Percentiles rank a stretch among this genome's conserved stretches.
Conservation (phyloP, 2,888 invertebrate genomes). For the Xestia c-nigrum region DNA sequence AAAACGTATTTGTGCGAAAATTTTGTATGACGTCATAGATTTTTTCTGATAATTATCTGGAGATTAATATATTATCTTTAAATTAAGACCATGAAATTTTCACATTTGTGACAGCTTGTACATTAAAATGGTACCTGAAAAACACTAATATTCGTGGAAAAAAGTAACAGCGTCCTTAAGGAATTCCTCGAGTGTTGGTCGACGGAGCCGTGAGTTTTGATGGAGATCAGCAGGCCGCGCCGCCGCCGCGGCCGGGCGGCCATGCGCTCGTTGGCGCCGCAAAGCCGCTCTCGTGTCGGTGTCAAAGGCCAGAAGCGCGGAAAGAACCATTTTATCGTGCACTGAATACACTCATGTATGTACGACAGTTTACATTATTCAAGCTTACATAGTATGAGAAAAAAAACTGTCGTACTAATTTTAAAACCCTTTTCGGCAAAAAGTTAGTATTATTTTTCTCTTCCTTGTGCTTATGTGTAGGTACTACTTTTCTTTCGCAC, state of each 20-base stretch:
- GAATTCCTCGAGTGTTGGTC: conserved; percentile 68
- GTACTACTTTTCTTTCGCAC: conserved; percentile 32
- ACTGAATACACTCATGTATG: conserved; percentile 22
- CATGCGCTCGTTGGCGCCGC: conserved; percentile 57
- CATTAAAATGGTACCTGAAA: too few species aligned
- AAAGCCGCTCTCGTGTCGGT: conserved; percentile 46
- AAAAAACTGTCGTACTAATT: not conserved
- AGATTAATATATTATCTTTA: too few species aligned
- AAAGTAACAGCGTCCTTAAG: too few species aligned
- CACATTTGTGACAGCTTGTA: too few species aligned
- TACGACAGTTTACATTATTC: conserved; percentile 11
- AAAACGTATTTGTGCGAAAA: too few species aligned
- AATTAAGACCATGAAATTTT: too few species aligned
- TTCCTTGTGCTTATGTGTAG: not conserved
- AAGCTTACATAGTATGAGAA: not conserved
- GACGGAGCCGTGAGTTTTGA: conserved; percentile 67
- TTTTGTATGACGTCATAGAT: too few species aligned
- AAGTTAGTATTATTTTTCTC: not conserved
- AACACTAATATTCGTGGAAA: too few species aligned
- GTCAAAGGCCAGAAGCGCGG: conserved; percentile 68
- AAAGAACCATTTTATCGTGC: conserved; percentile 53
- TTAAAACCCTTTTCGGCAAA: not conserved
- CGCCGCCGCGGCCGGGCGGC: not conserved
- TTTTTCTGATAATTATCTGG: too few species aligned
- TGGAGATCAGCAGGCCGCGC: conserved; percentile 69